These are phyloP conservation scores for Seriola rivoliana DNA, from an alignment of 2,113 vertebrate species.

Conservation along the genomic window DNA sequence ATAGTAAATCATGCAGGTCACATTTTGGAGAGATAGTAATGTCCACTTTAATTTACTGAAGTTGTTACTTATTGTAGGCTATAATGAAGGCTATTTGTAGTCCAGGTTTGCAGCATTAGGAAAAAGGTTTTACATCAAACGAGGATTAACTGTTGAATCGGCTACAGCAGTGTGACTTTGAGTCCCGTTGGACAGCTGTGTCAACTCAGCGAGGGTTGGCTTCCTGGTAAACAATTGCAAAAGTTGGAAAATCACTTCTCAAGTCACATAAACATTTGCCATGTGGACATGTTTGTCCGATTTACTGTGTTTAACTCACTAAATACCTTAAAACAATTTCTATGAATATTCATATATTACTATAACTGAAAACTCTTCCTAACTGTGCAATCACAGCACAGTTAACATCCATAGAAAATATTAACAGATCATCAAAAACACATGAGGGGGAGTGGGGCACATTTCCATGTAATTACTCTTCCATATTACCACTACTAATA, in stretches of 20 bases:
- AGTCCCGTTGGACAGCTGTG: conserved; percentile 49
- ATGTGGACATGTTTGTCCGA: not conserved
- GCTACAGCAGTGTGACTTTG: conserved; percentile 19
- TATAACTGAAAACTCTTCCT: too few relatives aligned
- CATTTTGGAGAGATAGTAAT: not conserved
- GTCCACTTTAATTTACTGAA: not conserved
- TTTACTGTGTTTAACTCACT: not conserved
- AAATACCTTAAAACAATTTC: not conserved
- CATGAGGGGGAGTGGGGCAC: too few relatives aligned
- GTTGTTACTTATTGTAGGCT: too few relatives aligned
- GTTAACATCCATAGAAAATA: too few relatives aligned
- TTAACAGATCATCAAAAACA: too few relatives aligned
- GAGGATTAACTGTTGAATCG: not conserved
- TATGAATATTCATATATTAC: too few relatives aligned
- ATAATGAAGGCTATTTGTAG: not conserved
- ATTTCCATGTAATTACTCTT: too few relatives aligned
- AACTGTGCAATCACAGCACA: too few relatives aligned
- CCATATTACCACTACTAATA: too few relatives aligned
- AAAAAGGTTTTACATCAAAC: not conserved
- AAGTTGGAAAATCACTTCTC: not conserved
- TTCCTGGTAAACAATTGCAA: not conserved
- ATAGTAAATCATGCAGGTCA: not conserved
- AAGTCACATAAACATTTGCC: not conserved
- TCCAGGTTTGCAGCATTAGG: not conserved
- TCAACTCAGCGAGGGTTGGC: conserved; percentile 25